These are phyloP conservation scores for Trichopria drosophilae DNA, from an alignment of 2,888 invertebrate genomes.

Conservation along the genomic window DNA sequence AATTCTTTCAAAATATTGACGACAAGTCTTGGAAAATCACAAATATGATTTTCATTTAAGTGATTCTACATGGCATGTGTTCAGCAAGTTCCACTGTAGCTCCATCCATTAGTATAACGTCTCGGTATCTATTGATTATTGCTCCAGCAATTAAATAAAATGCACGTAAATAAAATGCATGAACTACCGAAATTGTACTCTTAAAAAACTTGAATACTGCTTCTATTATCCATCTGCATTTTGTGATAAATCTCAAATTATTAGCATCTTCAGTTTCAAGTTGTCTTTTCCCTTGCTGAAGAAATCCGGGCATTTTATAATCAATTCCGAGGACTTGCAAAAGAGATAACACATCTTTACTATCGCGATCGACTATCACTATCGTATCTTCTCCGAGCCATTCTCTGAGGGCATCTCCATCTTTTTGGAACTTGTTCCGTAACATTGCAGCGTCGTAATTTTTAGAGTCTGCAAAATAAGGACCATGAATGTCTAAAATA, in stretches of 20 bases:
- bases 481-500: conserved; percentile 15
- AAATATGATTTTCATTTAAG: too few relatives aligned
- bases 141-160: too few relatives aligned
- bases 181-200: too few relatives aligned
- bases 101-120: not conserved
- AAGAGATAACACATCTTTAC: conserved; percentile 17
- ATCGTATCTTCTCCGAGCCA: conserved; percentile 21
- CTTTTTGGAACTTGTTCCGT: conserved; percentile 10
- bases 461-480: conserved; percentile 16
- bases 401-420: conserved; percentile 5
- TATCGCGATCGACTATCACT: conserved; percentile 18
- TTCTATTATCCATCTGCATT: too few relatives aligned
- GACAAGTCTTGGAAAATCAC: too few relatives aligned
- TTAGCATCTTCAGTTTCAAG: conserved; percentile 33
- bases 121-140: not conserved
- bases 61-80: too few relatives aligned
- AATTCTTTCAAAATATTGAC: conserved; percentile 2
- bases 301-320: conserved; percentile 7
- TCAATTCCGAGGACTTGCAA: conserved; percentile 10
- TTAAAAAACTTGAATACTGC: too few relatives aligned
- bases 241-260: too few relatives aligned
- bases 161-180: too few relatives aligned
- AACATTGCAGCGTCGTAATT: conserved; percentile 10
- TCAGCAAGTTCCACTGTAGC: conserved; percentile 1
- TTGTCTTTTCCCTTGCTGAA: conserved; percentile 17